Conservation (phyloP, 2,797 vertebrate genomes). For the Craterocephalus amniculus region DNA sequence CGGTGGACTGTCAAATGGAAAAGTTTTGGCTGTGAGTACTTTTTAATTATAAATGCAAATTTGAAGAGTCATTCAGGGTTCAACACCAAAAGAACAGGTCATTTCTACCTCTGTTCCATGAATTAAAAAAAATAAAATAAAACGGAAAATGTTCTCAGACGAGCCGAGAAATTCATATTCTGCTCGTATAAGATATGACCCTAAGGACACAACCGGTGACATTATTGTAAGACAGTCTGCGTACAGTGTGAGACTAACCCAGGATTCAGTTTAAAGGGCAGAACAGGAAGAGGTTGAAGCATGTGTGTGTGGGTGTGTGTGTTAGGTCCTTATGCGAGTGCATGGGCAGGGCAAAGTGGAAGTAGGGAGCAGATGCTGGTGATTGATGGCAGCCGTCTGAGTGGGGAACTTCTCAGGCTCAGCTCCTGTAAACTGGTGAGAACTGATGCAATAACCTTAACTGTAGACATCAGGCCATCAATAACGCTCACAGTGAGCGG, state of each 20-base stretch:
- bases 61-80: conserved; percentile 67
- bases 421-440: conserved; percentile 72
- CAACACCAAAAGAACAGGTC: conserved; percentile 46
- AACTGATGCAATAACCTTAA: conserved; percentile 82
- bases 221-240: conserved; percentile 59
- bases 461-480: conserved; percentile 71
- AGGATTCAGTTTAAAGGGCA: conserved; percentile 63
- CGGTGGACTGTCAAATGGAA: conserved; percentile 47
- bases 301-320: conserved; percentile 13
- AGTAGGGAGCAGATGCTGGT: conserved; percentile 59
- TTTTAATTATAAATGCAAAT: conserved; percentile 71
- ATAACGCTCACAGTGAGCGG: conserved; percentile 66
- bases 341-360: conserved; percentile 30
- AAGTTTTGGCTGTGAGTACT: conserved; percentile 47
- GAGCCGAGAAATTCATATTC: conserved; percentile 31
- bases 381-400: conserved; percentile 77
- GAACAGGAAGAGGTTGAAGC: conserved; percentile 15
- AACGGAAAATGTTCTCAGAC: conserved; percentile 26
- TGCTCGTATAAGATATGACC: conserved; percentile 29
- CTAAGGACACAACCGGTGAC: conserved; percentile 51
- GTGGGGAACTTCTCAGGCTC: conserved; percentile 65
- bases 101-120: conserved; percentile 14
- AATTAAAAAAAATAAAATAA: no score
- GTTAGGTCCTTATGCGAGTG: conserved; percentile 29
- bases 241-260: conserved; percentile 49